Evolutionary conservation across 1,140 invertebrate species (phyloP), one percentile per base, ranked within the genome.

Genomic region (Anoplolepis gracilipes): DNA sequence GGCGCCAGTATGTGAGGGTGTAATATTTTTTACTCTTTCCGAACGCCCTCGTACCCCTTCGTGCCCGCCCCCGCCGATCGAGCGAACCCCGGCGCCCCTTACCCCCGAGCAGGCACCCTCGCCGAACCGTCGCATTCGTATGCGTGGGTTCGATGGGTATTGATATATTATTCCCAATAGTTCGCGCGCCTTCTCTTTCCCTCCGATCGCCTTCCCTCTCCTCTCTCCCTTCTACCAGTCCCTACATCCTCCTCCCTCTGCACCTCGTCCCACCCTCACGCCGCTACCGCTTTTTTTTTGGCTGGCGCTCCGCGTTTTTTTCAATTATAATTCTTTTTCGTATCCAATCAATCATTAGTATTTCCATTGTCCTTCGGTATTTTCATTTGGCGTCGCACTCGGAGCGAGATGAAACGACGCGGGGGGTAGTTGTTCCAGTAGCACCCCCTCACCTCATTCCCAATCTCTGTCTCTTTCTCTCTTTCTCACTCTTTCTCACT

Each of bases 311-410:
- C 91, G 92, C 93, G 94, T 95, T 95, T 95, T 94, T 95, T 95
- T 95, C 94, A 95, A 95, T 95, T 95, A 95, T 95, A 95, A 95
- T 95, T 95, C 94, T 95, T 95, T 95, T 95, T 95, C 94, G 94
- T 95, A 94, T 95, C 94, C 94, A 95, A 95, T 95, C 94, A 95
- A 95, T 95, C 94, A 95, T 95, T 95, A 95, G 94, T 95, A 95
- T 95, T 95, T 94, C 94, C 94, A 95, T 95, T 95, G 94, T 95
- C 93, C 94, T 95, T 94, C 94, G 94, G 94, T 94, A 95, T 95
- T 95, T 95, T 95, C 94, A 95, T 95, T 95, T 95, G 93, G 93
- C 94, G 93, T 93, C 93, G 92, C 91, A 91, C 92, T 94, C 86
- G 90, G 89, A 89, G 87, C 84, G 76, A 88, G 90, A 90, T 85